Percentiles rank a stretch among this genome's conserved stretches.
Conservation (phyloP, 2,113 vertebrate genomes). For the Martes martes region DNA sequence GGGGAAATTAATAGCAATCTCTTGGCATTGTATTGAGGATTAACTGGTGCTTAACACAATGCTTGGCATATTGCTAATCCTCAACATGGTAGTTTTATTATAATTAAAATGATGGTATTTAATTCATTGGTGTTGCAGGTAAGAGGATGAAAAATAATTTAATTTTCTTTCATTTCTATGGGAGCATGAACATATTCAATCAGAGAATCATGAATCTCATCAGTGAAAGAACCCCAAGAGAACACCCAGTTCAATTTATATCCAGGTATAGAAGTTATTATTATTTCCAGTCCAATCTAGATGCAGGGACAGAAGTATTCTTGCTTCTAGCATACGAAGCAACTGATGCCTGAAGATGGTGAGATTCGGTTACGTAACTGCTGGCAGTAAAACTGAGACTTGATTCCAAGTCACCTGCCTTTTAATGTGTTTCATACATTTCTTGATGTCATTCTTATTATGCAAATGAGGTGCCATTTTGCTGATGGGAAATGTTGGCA, state of each 20-base stretch:
- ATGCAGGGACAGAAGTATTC: background rate
- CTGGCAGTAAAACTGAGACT: background rate
- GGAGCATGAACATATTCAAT: background rate
- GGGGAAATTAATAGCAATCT: background rate
- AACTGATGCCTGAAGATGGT: background rate
- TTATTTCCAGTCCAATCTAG: background rate
- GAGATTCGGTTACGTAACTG: background rate
- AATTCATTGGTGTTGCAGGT: background rate
- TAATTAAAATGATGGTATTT: conserved; percentile 1
- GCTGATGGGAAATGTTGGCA: background rate
- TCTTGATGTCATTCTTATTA: background rate
- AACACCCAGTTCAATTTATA: background rate
- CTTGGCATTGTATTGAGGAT: background rate
- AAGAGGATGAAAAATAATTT: background rate
- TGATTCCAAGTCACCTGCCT: background rate
- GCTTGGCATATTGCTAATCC: background rate
- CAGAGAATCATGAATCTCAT: background rate
- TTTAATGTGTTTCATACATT: background rate
- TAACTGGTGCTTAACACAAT: background rate
- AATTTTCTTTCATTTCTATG: background rate
- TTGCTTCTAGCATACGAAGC: background rate
- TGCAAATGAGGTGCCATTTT: background rate
- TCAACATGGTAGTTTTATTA: background rate
- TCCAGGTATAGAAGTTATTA: background rate
- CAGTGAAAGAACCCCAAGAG: background rate